Evolutionary conservation across 2,113 vertebrate species (phyloP), one percentile per base, ranked within the genome.

Genomic region (Ictalurus punctatus): DNA sequence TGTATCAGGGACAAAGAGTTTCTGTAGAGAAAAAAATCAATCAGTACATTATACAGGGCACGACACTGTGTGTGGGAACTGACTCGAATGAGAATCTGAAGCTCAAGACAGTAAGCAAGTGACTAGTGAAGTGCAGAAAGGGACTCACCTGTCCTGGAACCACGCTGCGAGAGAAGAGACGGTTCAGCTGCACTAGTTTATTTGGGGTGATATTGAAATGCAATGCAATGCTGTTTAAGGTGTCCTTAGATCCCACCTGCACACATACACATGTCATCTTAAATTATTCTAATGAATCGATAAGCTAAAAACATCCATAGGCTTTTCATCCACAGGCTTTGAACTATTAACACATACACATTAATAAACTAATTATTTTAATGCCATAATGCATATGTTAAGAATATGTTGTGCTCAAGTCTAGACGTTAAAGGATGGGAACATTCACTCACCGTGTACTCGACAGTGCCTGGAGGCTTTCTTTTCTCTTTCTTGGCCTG

Each of bases 161-260:
- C 90, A 99, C 95, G 0, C 97, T 98, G 76, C 95, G 97, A 0
- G 96, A 97, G 91, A 97, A 99, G 90, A 99, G 97, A 87, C 97
- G 97, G 95, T 99, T 99, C 85, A 99, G 93, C 92, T 99, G 97
- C 91, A 99, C 98, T 92, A 99, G 95, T 92, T 98, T 97, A 94
- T 98, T 99, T 65, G 98, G 98, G 85, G 97, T 99, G 94, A 98
- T 88, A 92, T 99, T 99, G 94, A 98, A 99, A 90, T 97, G 98
- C 88, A 99, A 95, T 27, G 98, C 98, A 87, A 99, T 98, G 92
- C 96, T 97, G 95, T 97, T 98, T 84, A 99, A 95, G 21, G 98
- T 98, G 91, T 99, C 98, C 54, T 95, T 94, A 84, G 95, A 94
- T 92, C 96, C 96, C 87, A 97, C 98, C 98, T 99, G 93, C 86